Percentiles rank a stretch among this genome's conserved stretches.
Evolutionary conservation across 2,113 vertebrate species (phyloP).

Genomic region (Delphinapterus leucas): DNA sequence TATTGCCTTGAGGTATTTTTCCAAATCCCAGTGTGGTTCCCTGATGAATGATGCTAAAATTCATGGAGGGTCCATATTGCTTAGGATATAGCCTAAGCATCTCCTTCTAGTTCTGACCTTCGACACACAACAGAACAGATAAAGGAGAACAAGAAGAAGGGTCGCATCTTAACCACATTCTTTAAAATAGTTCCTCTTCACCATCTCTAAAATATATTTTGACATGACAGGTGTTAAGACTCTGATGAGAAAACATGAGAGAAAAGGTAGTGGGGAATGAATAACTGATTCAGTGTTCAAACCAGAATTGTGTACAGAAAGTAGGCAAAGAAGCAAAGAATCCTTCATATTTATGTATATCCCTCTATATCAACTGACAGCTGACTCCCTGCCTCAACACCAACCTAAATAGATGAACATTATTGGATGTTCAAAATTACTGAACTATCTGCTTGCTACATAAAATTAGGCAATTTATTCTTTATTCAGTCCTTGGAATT

Average conservation of each 20-base stretch:
- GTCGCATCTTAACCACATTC: neutral
- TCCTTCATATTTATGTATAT: neutral
- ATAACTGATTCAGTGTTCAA: neutral
- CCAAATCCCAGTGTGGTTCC: neutral
- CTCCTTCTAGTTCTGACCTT: neutral
- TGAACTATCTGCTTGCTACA: neutral
- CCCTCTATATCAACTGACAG: neutral
- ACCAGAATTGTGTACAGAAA: neutral
- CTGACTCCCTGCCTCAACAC: neutral
- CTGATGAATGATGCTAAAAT: neutral
- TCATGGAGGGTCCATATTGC: too few species aligned
- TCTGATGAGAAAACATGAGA: neutral
- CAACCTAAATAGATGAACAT: neutral
- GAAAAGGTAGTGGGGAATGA: neutral
- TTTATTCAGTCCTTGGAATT: neutral
- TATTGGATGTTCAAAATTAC: neutral
- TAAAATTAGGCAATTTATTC: neutral
- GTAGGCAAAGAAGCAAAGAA: neutral
- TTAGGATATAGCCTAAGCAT: neutral
- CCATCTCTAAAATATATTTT: neutral
- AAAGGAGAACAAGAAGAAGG: neutral
- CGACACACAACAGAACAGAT: neutral
- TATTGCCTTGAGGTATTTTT: neutral
- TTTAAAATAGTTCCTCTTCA: neutral
- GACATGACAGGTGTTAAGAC: neutral